These are phyloP conservation scores for Halcyon malimbica DNA, from an alignment of 2,113 vertebrate species.

Conservation along the genomic window DNA sequence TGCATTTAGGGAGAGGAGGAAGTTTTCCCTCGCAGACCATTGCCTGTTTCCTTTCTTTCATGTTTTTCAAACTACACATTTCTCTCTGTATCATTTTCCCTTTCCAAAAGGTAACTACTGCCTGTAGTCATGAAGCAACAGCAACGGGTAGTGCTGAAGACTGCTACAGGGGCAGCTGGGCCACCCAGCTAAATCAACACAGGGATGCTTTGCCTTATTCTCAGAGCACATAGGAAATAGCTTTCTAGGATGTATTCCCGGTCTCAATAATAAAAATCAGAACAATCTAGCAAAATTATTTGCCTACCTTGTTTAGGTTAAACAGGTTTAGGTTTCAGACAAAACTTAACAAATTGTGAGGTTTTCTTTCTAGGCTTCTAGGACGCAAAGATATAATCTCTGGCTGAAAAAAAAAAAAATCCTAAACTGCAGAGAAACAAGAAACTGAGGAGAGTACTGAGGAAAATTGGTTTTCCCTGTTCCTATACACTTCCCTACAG, in stretches of 20 bases:
- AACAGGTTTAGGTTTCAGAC: not conserved
- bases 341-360: not conserved
- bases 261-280: not conserved
- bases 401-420: not conserved
- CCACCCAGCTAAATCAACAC: not conserved
- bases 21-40: not conserved
- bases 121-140: not conserved
- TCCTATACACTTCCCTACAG: not conserved
- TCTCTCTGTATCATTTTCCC: not conserved
- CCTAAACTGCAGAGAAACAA: not conserved
- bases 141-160: not conserved
- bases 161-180: not conserved
- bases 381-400: not conserved
- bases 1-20: not conserved
- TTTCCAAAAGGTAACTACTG: not conserved
- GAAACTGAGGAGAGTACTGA: not conserved
- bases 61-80: not conserved
- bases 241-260: not conserved
- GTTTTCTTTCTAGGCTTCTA: too few species aligned
- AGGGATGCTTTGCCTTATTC: not conserved
- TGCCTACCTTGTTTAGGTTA: not conserved
- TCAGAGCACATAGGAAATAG: not conserved
- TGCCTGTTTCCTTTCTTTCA: not conserved
- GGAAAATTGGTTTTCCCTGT: not conserved
- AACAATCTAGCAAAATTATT: not conserved